Evolutionary conservation across 2,113 vertebrate species (phyloP).

Genomic region (Chaetodon auriga): DNA sequence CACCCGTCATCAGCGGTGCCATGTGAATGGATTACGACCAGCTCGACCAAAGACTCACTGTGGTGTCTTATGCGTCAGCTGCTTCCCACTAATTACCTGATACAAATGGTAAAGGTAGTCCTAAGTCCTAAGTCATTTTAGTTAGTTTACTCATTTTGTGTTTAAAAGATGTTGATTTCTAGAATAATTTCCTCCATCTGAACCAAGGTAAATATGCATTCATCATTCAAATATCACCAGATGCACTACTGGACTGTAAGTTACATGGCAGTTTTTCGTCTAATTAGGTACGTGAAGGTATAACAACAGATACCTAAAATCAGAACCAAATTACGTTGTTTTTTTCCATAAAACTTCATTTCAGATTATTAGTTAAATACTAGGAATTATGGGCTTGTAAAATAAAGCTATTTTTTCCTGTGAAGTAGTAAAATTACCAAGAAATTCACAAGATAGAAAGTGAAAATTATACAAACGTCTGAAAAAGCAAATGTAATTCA

Average conservation of each 20-base stretch:
- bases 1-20: background rate
- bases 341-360: background rate
- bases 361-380: background rate
- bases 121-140: too few species aligned
- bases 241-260: background rate
- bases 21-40: background rate
- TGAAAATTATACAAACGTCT: background rate
- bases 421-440: background rate
- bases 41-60: background rate
- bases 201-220: background rate
- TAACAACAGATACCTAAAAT: background rate
- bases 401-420: background rate
- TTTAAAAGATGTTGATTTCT: too few species aligned
- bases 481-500: background rate
- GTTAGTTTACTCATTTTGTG: too few species aligned
- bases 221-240: background rate
- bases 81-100: too few species aligned
- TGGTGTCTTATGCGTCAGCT: too few species aligned
- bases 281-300: background rate
- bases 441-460: background rate
- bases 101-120: too few species aligned
- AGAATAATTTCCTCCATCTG: too few species aligned
- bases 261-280: too few species aligned
- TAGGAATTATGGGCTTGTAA: background rate
- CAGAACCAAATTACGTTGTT: background rate